Percentiles rank a stretch among this genome's conserved stretches.
phyloP scores from a whole-genome alignment of 2,888 invertebrate genomes.

The Temnothorax unifasciatus region DNA sequence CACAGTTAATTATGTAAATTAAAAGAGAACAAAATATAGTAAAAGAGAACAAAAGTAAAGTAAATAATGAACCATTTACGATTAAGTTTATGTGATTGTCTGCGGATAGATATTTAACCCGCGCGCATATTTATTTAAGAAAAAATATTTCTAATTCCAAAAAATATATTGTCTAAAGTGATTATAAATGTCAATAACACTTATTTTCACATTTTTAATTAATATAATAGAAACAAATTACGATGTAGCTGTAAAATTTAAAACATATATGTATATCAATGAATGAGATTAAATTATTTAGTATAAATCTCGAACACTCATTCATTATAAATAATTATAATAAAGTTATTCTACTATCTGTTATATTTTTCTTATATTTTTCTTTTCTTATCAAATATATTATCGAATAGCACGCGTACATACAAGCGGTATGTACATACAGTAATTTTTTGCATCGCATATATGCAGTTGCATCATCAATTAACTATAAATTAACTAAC shows the following conservation, averaged over 20 bases:
- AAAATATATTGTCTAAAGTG: not conserved
- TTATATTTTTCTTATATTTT: not conserved
- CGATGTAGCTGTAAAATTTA: not conserved
- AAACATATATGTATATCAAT: not conserved
- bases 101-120: not conserved
- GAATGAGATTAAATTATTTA: not conserved
- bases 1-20: not conserved
- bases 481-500: not conserved
- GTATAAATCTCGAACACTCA: not conserved
- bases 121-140: not conserved
- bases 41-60: not conserved
- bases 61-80: constrained; percentile 7
- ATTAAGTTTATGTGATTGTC: not conserved
- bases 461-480: not conserved
- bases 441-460: not conserved
- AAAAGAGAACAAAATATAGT: not conserved
- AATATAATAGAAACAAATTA: too few relatives aligned
- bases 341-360: not conserved
- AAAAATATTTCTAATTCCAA: not conserved
- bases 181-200: not conserved
- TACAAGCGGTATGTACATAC: not conserved
- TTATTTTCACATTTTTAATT: too few relatives aligned
- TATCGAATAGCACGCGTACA: not conserved
- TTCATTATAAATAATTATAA: too few relatives aligned
- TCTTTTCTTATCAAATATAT: not conserved